Conservation (phyloP, 2,797 vertebrate genomes). For the Sebastiscus tertius region DNA sequence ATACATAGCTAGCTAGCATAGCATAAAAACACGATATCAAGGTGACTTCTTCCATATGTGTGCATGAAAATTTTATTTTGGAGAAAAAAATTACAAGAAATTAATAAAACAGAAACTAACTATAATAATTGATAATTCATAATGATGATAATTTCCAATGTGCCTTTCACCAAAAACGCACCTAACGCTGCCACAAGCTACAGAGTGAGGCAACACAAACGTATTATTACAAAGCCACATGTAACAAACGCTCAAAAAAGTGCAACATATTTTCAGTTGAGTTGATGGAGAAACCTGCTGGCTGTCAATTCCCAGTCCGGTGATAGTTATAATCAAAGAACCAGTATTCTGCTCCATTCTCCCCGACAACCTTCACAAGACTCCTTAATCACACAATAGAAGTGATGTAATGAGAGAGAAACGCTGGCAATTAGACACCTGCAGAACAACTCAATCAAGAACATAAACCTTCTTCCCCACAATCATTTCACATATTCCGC, state of each 20-base stretch:
- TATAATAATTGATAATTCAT: not conserved
- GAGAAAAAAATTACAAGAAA: not conserved
- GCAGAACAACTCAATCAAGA: conserved; percentile 47
- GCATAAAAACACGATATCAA: not conserved
- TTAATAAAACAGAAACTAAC: not conserved
- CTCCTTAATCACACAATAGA: conserved; percentile 62
- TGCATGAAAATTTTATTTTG: not conserved
- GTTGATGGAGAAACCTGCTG: conserved; percentile 47
- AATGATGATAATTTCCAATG: no score
- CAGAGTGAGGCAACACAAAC: not conserved
- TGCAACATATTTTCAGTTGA: conserved; percentile 31
- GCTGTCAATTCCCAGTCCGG: conserved; percentile 46
- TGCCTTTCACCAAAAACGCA: not conserved
- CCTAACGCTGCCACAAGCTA: not conserved
- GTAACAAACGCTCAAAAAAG: conserved; percentile 28
- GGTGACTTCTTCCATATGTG: not conserved
- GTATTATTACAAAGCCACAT: not conserved
- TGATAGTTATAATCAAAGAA: conserved; percentile 62
- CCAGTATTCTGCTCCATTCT: conserved; percentile 55
- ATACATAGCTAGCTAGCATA: no score
- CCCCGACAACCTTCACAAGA: conserved; percentile 48
- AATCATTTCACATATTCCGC: not conserved
- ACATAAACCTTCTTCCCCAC: conserved; percentile 13
- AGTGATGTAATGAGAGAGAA: conserved; percentile 75
- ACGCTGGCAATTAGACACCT: conserved; percentile 73